Evolutionary conservation across 2,113 vertebrate species (phyloP).

Genomic region (Aldabrachelys gigantea): DNA sequence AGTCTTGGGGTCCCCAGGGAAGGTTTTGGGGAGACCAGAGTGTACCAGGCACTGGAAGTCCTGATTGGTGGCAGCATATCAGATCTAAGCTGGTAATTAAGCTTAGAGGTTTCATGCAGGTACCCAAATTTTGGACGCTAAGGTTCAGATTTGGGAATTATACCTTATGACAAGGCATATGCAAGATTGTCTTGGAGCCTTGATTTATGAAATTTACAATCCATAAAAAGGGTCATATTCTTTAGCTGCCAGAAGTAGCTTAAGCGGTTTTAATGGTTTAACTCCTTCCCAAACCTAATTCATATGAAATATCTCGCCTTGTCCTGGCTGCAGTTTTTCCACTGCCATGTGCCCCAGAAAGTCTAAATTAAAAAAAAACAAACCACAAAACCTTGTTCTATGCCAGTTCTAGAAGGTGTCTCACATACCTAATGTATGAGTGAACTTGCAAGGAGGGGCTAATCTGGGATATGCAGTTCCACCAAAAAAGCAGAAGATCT

Average conservation of each 20-base stretch:
- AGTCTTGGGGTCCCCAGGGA: no score
- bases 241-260: background rate
- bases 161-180: background rate
- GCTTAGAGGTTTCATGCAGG: no score
- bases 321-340: background rate
- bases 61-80: no score
- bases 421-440: background rate
- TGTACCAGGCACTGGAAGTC: no score
- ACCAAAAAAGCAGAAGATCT: background rate
- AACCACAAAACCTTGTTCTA: background rate
- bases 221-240: background rate
- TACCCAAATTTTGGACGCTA: no score
- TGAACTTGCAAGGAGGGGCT: background rate
- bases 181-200: background rate
- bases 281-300: background rate
- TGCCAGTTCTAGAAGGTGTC: background rate
- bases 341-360: background rate
- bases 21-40: no score
- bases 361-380: background rate
- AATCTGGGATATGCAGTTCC: background rate
- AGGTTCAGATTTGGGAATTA: no score
- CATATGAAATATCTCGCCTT: background rate
- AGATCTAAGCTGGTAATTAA: no score
- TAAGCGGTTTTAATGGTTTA: background rate
- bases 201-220: background rate